Conservation (phyloP, 2,888 invertebrate genomes). For the Drosophila neutralis region DNA sequence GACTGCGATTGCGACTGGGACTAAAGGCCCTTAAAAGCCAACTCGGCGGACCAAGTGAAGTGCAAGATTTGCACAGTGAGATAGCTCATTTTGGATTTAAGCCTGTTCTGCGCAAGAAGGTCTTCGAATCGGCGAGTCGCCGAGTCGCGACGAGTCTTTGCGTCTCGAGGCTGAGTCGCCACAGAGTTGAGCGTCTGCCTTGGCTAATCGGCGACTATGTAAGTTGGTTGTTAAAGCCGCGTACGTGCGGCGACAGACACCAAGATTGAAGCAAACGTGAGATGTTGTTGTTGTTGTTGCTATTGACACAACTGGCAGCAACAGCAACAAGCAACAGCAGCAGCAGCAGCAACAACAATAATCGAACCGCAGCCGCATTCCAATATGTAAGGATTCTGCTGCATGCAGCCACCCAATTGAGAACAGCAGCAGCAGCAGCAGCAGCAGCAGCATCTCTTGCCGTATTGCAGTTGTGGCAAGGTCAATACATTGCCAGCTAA, state of each 20-base stretch:
- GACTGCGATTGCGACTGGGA: slow-evolving; percentile 2
- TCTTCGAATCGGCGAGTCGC: slow-evolving; percentile 16
- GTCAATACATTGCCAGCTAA: slow-evolving; percentile 53
- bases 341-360: slow-evolving; percentile 37
- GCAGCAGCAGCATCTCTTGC: slow-evolving; percentile 4
- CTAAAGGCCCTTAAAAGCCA: slow-evolving; percentile 73
- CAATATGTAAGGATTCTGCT: slow-evolving; percentile 75
- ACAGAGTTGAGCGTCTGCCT: slow-evolving; percentile 58
- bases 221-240: slow-evolving; percentile 75
- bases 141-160: not conserved
- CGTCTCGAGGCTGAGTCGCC: slow-evolving; percentile 10
- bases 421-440: slow-evolving; percentile 12
- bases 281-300: slow-evolving; percentile 28
- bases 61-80: slow-evolving; percentile 75
- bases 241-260: slow-evolving; percentile 78
- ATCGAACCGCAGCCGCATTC: slow-evolving; percentile 73
- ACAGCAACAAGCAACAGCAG: slow-evolving; percentile 25
- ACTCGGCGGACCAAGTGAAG: slow-evolving; percentile 39
- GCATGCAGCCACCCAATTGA: slow-evolving; percentile 58
- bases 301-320: slow-evolving; percentile 47
- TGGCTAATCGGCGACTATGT: slow-evolving; percentile 80
- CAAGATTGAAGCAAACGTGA: slow-evolving; percentile 46
- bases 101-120: slow-evolving; percentile 39
- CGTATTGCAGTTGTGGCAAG: slow-evolving; percentile 34
- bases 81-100: slow-evolving; percentile 74